phyloP scores from a whole-genome alignment of 1,140 invertebrate genomes.

The Psix sp. region DNA sequence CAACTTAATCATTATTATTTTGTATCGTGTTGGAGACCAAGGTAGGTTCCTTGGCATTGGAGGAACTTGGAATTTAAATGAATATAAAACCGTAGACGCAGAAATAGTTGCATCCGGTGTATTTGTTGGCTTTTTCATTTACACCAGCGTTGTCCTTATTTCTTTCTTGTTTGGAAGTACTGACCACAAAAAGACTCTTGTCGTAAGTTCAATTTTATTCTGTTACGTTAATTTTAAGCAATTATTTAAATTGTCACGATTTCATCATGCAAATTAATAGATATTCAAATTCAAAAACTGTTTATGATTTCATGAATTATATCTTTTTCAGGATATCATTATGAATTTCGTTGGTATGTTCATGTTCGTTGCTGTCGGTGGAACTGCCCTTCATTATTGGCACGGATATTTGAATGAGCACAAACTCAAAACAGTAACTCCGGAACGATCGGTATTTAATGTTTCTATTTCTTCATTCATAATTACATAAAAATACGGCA shows the following conservation, averaged over 20 bases:
- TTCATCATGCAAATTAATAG: too few relatives aligned
- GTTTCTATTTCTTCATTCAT: too few relatives aligned
- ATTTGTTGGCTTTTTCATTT: conserved; percentile 90
- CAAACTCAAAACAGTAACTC: conserved; percentile 81
- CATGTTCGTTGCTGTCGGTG: conserved; percentile 89
- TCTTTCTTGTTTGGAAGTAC: conserved; percentile 85
- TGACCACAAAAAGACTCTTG: conserved; percentile 83
- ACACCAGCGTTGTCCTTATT: conserved; percentile 84
- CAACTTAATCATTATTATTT: conserved; percentile 86
- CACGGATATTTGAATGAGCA: conserved; percentile 87
- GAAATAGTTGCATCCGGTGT: conserved; percentile 91
- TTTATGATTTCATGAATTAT: not conserved
- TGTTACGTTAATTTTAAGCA: not conserved
- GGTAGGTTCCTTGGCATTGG: conserved; percentile 89
- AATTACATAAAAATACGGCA: too few relatives aligned
- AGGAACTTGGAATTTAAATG: conserved; percentile 91
- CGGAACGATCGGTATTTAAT: conserved; percentile 85
- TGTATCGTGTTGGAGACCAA: conserved; percentile 88
- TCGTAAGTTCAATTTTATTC: conserved; percentile 69
- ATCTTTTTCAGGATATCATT: conserved; percentile 83
- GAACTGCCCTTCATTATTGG: conserved; percentile 91
- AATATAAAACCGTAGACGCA: conserved; percentile 89
- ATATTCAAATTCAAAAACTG: not conserved
- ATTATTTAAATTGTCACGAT: not conserved
- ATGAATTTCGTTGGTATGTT: conserved; percentile 91